Evolutionary conservation across 2,113 vertebrate species (phyloP).

Genomic region (Nymphicus hollandicus): DNA sequence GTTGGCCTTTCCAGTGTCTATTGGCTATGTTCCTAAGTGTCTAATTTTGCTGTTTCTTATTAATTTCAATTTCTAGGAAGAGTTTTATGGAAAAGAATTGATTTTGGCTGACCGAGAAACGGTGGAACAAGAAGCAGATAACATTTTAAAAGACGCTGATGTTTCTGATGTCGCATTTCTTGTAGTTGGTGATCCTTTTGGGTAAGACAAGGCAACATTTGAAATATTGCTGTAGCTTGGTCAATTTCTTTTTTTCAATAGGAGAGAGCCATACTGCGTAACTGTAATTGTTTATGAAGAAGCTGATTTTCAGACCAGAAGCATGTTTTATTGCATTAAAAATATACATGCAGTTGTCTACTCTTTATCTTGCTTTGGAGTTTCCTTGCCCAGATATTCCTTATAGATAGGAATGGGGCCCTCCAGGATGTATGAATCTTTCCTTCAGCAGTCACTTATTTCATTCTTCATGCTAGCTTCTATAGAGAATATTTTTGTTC

Average conservation of each 20-base stretch:
- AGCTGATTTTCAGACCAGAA: not conserved
- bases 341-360: not conserved
- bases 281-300: not conserved
- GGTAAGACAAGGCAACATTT: slow-evolving; percentile 77
- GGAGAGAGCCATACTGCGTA: not conserved
- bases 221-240: not conserved
- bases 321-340: not conserved
- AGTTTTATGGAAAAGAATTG: slow-evolving; percentile 91
- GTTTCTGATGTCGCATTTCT: slow-evolving; percentile 88
- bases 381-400: not conserved
- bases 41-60: slow-evolving; percentile 18
- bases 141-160: slow-evolving; percentile 87
- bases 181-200: slow-evolving; percentile 96
- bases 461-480: not conserved
- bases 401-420: not conserved
- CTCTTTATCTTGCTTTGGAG: not conserved
- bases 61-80: slow-evolving; percentile 80
- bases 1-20: not conserved
- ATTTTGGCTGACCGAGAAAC: slow-evolving; percentile 91
- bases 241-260: not conserved
- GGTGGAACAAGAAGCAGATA: slow-evolving; percentile 90
- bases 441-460: not conserved
- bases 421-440: not conserved
- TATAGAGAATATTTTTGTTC: not conserved
- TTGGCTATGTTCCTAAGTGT: not conserved